These are phyloP conservation scores for Nephila pilipes DNA, from an alignment of 1,140 invertebrate genomes.

Conservation along the genomic window DNA sequence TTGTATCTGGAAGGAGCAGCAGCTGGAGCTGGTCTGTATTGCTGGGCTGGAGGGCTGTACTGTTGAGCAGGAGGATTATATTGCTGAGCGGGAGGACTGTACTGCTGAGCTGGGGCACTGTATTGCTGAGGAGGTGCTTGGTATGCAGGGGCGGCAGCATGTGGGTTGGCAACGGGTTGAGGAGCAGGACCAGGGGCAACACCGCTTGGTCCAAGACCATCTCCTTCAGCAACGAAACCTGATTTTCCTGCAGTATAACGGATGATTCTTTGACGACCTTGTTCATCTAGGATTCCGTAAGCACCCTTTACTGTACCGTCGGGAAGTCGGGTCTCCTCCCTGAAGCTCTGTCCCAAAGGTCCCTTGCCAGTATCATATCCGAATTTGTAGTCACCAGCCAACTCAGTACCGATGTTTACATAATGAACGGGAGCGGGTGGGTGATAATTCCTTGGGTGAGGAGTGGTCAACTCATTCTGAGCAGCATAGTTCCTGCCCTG, in stretches of 20 bases:
- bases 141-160: conserved; percentile 60
- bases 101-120: conserved; percentile 41
- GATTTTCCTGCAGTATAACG: conserved; percentile 85
- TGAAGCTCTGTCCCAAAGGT: conserved; percentile 78
- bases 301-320: conserved; percentile 83
- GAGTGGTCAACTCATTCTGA: conserved; percentile 69
- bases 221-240: conserved; percentile 84
- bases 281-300: conserved; percentile 84
- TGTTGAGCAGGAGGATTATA: conserved; percentile 61
- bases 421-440: conserved; percentile 78
- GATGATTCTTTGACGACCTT: conserved; percentile 83
- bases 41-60: conserved; percentile 41
- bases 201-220: conserved; percentile 78
- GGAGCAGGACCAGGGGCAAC: conserved; percentile 69
- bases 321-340: conserved; percentile 79
- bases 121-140: conserved; percentile 63
- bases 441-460: conserved; percentile 61
- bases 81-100: conserved; percentile 52
- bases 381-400: conserved; percentile 78
- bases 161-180: conserved; percentile 36
- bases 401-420: conserved; percentile 77
- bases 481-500: background rate
- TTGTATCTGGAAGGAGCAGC: background rate
- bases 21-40: conserved; percentile 53
- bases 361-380: conserved; percentile 79